Base-by-base conservation (phyloP, 2,888 invertebrate species). In the Ichneumoninae sp. region DNA sequence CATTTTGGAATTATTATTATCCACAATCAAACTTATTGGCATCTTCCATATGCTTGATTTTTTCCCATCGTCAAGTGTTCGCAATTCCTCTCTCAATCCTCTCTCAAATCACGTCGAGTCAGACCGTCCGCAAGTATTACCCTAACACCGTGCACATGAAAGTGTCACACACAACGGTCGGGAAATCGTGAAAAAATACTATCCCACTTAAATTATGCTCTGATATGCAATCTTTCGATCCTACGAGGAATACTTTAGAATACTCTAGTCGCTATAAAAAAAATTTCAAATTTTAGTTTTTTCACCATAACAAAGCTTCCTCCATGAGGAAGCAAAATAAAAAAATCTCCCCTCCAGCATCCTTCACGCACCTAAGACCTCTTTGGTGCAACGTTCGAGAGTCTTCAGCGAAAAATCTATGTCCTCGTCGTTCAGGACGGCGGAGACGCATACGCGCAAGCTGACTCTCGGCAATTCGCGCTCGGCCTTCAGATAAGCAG, bases 381-480 rank as follows among this genome's bases (percentile, higher is more conserved):
- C 89, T 75, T 90, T 92, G 13, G 94, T 91, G 76, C 94, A 94
- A 78, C 90, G 90, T 85, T 94, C 94, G 50, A 95, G 91, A 13
- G 93, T 92, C 4, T 92, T 89, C 50, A 94, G 90, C 0, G 94
- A 94, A 69, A 90, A 91, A 44, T 93, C 81, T n/a, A 98, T 96
- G 86, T 96, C 96, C 0, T 94, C 94, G 77, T 95, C 94, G 0
- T 95, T 95, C 16, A 97, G 92, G 74, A 95, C 94, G 52, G 95
- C 95, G 90, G 96, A 97, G 0, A 96, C 95, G 0, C 96, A 95
- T 57, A 98, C 92, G 66, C 97, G 95, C 66, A 98, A 95, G 83
- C 97, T 97, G 0, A 97, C 96, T 85, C 95, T 95, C 0, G 96
- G 96, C 44, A 95, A 94, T 68, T 95, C 94, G 8, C 94, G 94